A percentile compares a stretch with the other conserved stretches of the same genome.
phyloP scores from a whole-genome alignment of 2,797 vertebrate genomes.

The Pangasius larnaudii region DNA sequence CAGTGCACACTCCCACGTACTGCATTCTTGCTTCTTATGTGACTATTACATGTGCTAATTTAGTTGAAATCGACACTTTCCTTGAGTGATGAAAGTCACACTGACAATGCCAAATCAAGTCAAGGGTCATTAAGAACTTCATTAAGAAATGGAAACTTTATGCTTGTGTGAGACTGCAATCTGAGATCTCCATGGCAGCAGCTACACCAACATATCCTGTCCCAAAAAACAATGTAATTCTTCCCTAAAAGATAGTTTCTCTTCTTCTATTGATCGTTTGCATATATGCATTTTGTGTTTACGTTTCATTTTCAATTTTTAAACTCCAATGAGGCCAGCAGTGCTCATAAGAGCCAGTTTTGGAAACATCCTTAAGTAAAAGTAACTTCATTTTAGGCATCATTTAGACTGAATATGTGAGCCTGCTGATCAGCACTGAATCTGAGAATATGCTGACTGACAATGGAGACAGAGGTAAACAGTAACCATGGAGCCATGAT shows the following conservation, averaged over 20 bases:
- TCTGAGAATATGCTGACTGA: slow-evolving; percentile 1
- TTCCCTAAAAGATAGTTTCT: background rate
- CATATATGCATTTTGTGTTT: background rate
- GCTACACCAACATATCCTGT: slow-evolving; percentile 8
- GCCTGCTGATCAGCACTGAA: background rate
- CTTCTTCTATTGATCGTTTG: background rate
- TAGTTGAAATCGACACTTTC: background rate
- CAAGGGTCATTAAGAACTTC: slow-evolving; percentile 11
- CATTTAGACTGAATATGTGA: background rate
- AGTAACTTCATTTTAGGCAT: background rate
- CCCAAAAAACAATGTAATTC: background rate
- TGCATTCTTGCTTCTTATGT: slow-evolving; percentile 4
- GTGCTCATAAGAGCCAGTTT: background rate
- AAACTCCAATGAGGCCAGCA: background rate
- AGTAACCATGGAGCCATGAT: background rate
- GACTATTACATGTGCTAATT: background rate
- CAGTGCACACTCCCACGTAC: background rate
- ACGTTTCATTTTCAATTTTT: background rate
- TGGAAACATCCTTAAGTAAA: background rate
- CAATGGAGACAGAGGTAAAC: background rate
- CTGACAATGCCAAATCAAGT: slow-evolving; percentile 8
- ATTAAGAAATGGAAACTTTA: slow-evolving; percentile 9
- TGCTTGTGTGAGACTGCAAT: background rate
- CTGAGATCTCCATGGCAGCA: background rate
- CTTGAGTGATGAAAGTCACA: background rate